These are phyloP conservation scores for Rhimphoctona megacephalus DNA, from an alignment of 2,888 invertebrate species.

Conservation along the genomic window DNA sequence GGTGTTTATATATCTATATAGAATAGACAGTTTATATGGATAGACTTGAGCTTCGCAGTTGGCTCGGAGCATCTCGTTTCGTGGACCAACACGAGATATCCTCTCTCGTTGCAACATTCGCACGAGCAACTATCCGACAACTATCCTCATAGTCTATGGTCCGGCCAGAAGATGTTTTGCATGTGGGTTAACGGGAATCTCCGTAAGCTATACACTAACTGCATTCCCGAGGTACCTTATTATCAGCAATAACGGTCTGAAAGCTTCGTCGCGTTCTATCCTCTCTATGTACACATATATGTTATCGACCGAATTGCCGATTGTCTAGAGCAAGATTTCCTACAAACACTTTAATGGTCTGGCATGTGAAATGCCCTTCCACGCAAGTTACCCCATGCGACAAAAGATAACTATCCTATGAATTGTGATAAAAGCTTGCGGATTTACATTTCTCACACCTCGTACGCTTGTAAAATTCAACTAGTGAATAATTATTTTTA, in stretches of 20 bases:
- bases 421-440: slow-evolving; percentile 8
- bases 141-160: slow-evolving; percentile 48
- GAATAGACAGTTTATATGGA: slow-evolving; percentile 43
- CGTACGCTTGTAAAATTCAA: neutral
- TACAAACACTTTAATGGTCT: slow-evolving; percentile 45
- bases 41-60: slow-evolving; percentile 54
- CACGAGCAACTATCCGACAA: slow-evolving; percentile 54
- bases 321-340: slow-evolving; percentile 47
- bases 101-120: slow-evolving; percentile 31
- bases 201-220: slow-evolving; percentile 68
- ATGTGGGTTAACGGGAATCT: slow-evolving; percentile 70
- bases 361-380: slow-evolving; percentile 21
- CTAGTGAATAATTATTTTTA: neutral
- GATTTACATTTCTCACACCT: slow-evolving; percentile 7
- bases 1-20: slow-evolving; percentile 17
- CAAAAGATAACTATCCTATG: slow-evolving; percentile 21
- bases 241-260: slow-evolving; percentile 67
- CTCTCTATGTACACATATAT: neutral
- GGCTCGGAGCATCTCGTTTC: slow-evolving; percentile 48
- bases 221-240: slow-evolving; percentile 70
- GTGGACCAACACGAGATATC: slow-evolving; percentile 56
- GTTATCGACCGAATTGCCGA: slow-evolving; percentile 26
- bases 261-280: slow-evolving; percentile 42
- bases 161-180: slow-evolving; percentile 64
- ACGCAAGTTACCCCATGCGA: slow-evolving; percentile 10